Percentiles rank a stretch among this genome's conserved stretches.
These are phyloP conservation scores for Ennomos erosarius DNA, from an alignment of 2,888 invertebrate genomes.

Conservation along the genomic window DNA sequence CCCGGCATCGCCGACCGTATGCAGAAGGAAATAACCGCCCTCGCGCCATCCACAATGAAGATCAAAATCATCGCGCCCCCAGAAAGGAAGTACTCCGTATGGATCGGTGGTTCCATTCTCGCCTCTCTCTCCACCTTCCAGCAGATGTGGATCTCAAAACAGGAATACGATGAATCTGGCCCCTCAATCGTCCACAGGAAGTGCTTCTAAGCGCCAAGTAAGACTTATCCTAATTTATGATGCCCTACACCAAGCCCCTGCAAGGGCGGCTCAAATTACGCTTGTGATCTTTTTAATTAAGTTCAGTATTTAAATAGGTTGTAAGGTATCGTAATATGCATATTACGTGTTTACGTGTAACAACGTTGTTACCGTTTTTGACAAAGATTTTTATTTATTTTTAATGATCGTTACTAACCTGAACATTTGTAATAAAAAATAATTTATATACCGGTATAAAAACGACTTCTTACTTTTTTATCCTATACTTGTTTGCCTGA, in stretches of 20 bases:
- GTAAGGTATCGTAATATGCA: slow-evolving; percentile 85
- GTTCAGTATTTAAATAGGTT: slow-evolving; percentile 83
- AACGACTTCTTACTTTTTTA: slow-evolving; percentile 50
- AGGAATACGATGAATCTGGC: slow-evolving; percentile 99
- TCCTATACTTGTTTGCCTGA: slow-evolving; percentile 22
- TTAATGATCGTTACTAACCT: slow-evolving; percentile 77
- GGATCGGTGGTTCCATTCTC: slow-evolving; percentile 97
- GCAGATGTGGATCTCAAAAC: slow-evolving; percentile 98
- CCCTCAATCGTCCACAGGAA: slow-evolving; percentile 98
- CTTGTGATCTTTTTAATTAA: slow-evolving; percentile 82
- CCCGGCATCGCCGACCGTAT: slow-evolving; percentile 97
- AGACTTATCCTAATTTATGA: slow-evolving; percentile 79
- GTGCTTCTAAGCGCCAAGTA: slow-evolving; percentile 86
- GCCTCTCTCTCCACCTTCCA: slow-evolving; percentile 97
- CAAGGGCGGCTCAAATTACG: slow-evolving; percentile 80
- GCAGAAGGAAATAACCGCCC: slow-evolving; percentile 97
- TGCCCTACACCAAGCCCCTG: slow-evolving; percentile 78
- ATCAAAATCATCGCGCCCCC: slow-evolving; percentile 98
- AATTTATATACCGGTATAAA: slow-evolving; percentile 83
- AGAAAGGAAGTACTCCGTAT: slow-evolving; percentile 98
- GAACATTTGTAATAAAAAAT: slow-evolving; percentile 79
- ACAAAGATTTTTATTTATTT: slow-evolving; percentile 83
- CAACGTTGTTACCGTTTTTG: slow-evolving; percentile 68
- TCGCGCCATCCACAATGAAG: slow-evolving; percentile 97
- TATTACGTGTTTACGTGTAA: slow-evolving; percentile 78